Percentiles rank a stretch among this genome's conserved stretches.
These are phyloP conservation scores for Dynastes grantii DNA, from an alignment of 2,888 invertebrate species.

Conservation along the genomic window DNA sequence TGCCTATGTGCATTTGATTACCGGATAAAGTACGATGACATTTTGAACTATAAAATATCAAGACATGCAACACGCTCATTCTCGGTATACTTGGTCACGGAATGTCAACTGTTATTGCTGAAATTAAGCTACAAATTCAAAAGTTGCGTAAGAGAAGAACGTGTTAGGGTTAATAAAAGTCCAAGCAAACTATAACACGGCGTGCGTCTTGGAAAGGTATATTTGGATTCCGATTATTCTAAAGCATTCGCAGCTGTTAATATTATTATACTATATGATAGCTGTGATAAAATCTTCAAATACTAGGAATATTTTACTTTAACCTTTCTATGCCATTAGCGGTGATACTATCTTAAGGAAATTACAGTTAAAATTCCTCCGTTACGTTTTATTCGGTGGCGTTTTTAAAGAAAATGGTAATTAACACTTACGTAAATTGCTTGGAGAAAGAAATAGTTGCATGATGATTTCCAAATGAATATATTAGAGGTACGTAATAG, in stretches of 20 bases:
- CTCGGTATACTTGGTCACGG: not conserved
- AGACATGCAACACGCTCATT: not conserved
- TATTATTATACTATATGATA: not conserved
- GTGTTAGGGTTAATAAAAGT: slow-evolving; percentile 39
- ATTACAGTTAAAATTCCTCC: too few species aligned
- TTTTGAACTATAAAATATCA: slow-evolving; percentile 31
- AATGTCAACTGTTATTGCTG: slow-evolving; percentile 2
- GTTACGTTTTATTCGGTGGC: too few species aligned
- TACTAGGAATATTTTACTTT: not conserved
- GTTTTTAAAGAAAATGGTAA: too few species aligned
- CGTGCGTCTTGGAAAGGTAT: slow-evolving; percentile 4
- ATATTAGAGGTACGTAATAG: not conserved
- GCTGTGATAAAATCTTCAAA: slow-evolving; percentile 23
- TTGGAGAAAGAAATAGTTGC: not conserved
- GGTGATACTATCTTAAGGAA: slow-evolving; percentile 2
- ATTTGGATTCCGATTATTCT: slow-evolving; percentile 28
- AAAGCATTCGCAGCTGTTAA: slow-evolving; percentile 22
- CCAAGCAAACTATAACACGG: slow-evolving; percentile 20
- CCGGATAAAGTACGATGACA: slow-evolving; percentile 13
- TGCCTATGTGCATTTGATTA: not conserved
- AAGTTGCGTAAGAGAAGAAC: slow-evolving; percentile 38
- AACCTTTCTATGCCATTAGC: slow-evolving; percentile 18
- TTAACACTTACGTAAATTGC: not conserved
- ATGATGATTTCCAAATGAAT: not conserved
- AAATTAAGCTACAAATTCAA: slow-evolving; percentile 12